phyloP scores from a whole-genome alignment of 1,140 invertebrate species.

The Kradibia gibbosae region DNA sequence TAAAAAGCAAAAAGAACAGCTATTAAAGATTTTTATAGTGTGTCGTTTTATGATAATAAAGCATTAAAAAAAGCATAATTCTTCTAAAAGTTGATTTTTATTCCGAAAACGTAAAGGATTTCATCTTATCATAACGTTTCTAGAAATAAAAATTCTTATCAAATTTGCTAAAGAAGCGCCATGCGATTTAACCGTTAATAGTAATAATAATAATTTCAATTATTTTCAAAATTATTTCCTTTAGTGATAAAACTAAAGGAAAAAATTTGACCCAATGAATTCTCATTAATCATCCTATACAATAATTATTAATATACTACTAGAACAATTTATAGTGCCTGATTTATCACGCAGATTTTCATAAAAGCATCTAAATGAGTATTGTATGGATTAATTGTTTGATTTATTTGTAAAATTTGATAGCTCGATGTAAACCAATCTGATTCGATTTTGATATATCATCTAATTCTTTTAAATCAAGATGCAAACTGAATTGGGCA shows the following conservation, averaged over 20 bases:
- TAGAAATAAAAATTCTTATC: not conserved
- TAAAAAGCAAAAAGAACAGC: not conserved
- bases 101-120: not conserved
- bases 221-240: conserved; percentile 1
- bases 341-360: too few species aligned
- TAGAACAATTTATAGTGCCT: not conserved
- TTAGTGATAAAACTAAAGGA: conserved; percentile 22
- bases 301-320: not conserved
- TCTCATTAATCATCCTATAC: not conserved
- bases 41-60: not conserved
- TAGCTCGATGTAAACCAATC: not conserved
- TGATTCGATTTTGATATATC: too few species aligned
- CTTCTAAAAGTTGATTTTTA: conserved; percentile 2
- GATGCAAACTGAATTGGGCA: too few species aligned
- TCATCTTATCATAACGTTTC: conserved; percentile 8
- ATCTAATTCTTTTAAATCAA: too few species aligned
- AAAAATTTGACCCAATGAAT: not conserved
- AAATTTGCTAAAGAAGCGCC: not conserved
- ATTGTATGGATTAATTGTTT: not conserved
- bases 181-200: not conserved
- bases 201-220: not conserved
- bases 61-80: conserved; percentile 15
- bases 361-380: not conserved
- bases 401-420: not conserved
- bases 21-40: not conserved